These are phyloP conservation scores for Aspidiotus rigidus DNA, from an alignment of 2,888 invertebrate species.

Conservation along the genomic window DNA sequence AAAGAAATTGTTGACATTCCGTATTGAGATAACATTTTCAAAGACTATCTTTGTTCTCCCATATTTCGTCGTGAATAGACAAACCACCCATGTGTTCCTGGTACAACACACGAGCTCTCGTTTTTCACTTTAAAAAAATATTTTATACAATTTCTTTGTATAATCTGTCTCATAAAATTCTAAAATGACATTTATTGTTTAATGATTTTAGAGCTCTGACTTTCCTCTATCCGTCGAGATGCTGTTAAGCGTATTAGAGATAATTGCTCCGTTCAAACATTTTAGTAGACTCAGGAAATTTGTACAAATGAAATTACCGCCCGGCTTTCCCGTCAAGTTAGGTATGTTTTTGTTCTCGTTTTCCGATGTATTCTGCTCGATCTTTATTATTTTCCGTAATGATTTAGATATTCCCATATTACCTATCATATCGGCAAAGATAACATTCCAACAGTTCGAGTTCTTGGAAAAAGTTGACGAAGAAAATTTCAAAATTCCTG, in stretches of 20 bases:
- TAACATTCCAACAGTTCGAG: slow-evolving; percentile 96
- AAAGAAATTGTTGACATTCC: too few relatives aligned
- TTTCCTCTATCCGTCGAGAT: slow-evolving; percentile 92
- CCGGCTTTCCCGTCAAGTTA: slow-evolving; percentile 95
- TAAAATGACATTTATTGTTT: not conserved
- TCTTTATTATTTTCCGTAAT: not conserved
- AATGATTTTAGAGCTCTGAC: slow-evolving; percentile 63
- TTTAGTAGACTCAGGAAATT: slow-evolving; percentile 92
- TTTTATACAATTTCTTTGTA: too few relatives aligned
- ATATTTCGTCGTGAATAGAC: too few relatives aligned
- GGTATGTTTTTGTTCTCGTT: slow-evolving; percentile 43
- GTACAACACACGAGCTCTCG: too few relatives aligned
- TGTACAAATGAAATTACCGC: slow-evolving; percentile 87
- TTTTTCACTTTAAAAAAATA: too few relatives aligned
- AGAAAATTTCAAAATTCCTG: slow-evolving; percentile 73
- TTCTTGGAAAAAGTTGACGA: slow-evolving; percentile 74
- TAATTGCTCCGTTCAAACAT: slow-evolving; percentile 97
- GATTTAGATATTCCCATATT: slow-evolving; percentile 84
- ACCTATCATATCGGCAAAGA: slow-evolving; percentile 94
- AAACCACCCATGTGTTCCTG: too few relatives aligned
- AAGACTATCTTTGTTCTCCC: too few relatives aligned
- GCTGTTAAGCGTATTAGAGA: slow-evolving; percentile 90
- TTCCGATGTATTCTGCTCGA: not conserved
- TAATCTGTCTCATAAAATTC: too few relatives aligned
- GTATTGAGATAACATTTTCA: too few relatives aligned